Conservation (phyloP, 2,888 invertebrate genomes). For the Polyommatus icarus region DNA sequence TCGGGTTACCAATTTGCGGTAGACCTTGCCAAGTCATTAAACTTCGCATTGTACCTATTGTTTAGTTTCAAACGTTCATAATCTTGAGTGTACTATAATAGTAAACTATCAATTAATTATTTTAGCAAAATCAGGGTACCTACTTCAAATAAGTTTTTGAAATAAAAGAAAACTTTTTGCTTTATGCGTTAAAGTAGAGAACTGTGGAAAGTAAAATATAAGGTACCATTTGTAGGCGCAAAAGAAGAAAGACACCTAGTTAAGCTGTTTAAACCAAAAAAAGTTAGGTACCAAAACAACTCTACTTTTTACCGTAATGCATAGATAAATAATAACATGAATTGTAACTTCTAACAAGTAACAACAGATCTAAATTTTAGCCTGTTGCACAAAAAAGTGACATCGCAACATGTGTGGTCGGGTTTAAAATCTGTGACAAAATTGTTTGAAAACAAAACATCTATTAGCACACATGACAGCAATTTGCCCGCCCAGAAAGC, state of each 20-base stretch:
- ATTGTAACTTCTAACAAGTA: not conserved
- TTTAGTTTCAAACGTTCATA: not conserved
- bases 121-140: too few species aligned
- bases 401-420: constrained; percentile 64
- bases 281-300: too few species aligned
- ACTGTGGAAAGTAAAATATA: too few species aligned
- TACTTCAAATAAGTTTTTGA: too few species aligned
- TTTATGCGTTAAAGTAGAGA: too few species aligned
- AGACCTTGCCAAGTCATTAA: constrained; percentile 41
- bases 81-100: too few species aligned
- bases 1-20: constrained; percentile 69
- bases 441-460: constrained; percentile 48
- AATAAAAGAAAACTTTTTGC: too few species aligned
- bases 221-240: too few species aligned
- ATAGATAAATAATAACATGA: not conserved
- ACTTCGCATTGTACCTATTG: constrained; percentile 15
- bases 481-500: constrained; percentile 37
- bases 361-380: not conserved
- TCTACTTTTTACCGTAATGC: too few species aligned
- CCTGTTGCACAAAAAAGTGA: not conserved
- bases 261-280: too few species aligned
- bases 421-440: constrained; percentile 53
- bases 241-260: too few species aligned
- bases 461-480: constrained; percentile 42
- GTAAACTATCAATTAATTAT: too few species aligned